phyloP scores from a whole-genome alignment of 2,797 vertebrate genomes.

The Anabacerthia variegaticeps region DNA sequence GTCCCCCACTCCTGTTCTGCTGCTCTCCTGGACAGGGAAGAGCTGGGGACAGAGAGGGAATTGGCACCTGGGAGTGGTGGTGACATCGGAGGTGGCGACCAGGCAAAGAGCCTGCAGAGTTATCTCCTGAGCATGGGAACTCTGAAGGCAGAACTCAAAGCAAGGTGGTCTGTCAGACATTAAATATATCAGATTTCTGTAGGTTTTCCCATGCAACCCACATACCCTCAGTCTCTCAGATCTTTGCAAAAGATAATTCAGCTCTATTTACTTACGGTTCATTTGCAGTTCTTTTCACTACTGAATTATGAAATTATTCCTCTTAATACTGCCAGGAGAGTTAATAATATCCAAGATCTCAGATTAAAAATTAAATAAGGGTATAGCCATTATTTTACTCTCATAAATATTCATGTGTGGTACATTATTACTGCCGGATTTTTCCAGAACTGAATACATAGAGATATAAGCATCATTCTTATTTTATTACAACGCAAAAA shows the following conservation, averaged over 20 bases:
- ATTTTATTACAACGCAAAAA: neutral
- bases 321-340: neutral
- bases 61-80: neutral
- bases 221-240: neutral
- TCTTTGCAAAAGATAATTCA: constrained; percentile 1
- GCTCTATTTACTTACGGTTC: neutral
- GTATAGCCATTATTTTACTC: neutral
- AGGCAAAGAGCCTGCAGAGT: neutral
- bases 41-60: neutral
- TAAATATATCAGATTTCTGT: neutral
- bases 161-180: neutral
- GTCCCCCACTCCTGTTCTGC: neutral
- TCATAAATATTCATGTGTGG: constrained; percentile 26
- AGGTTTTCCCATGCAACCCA: neutral
- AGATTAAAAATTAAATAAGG: constrained; percentile 14
- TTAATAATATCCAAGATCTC: constrained; percentile 22
- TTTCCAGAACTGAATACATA: neutral
- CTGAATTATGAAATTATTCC: constrained; percentile 33
- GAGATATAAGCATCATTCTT: neutral
- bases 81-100: neutral
- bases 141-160: neutral
- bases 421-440: neutral
- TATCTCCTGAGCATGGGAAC: neutral
- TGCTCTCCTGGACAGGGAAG: neutral
- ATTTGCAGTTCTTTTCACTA: constrained; percentile 15